Base-by-base conservation (phyloP, 2,888 invertebrate species). In the Oscheius sp. region DNA sequence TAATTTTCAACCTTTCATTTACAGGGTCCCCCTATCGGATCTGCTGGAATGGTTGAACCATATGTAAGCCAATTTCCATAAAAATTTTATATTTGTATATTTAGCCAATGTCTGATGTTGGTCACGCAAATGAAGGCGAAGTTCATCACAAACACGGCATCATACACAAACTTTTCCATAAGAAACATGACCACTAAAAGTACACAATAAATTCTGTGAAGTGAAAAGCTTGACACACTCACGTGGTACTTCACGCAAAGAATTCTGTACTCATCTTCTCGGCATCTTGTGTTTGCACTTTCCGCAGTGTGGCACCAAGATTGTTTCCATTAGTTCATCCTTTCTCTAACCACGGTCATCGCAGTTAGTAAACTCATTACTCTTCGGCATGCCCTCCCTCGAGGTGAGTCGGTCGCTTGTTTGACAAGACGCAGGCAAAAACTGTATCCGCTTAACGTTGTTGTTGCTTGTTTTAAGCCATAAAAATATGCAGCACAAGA, bases 61-160 rank as follows among this genome's bases (percentile, higher is more conserved):
- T 66, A 66, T 18, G 66, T 66, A 66, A 66, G 52, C 21, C 13
- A 61, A 63, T 12, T 27, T 23, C 29, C 16, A 27, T 29, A 29
- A 29, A 27, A 3, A n/a, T 21, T 49, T 25, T 29, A 23, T 21
- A 23, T 9, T 25, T 13, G 18, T 52, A 5, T 52, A 7, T 41
- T 61, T 61, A 66, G 66, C 61, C 61, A 43, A 21, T 21, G 55
- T 43, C 61, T 41, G 41, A 16, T 43, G 43, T 66, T 7, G 66
- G 66, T 29, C 49, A 66, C 49, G 66, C 66, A n/a, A 66, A 66
- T 27, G 66, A 66, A 21, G 66, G 66, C 13, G 49, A 66, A 35
- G 66, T 49, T 27, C 66, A 66, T 35, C 66, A 66, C 66, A 66
- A 66, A 25, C 66, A 66, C 16, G 66, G 66, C 23, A 66, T 66